These are phyloP conservation scores for Coptotermes formosanus DNA, from an alignment of 1,140 invertebrate species.

Conservation along the genomic window DNA sequence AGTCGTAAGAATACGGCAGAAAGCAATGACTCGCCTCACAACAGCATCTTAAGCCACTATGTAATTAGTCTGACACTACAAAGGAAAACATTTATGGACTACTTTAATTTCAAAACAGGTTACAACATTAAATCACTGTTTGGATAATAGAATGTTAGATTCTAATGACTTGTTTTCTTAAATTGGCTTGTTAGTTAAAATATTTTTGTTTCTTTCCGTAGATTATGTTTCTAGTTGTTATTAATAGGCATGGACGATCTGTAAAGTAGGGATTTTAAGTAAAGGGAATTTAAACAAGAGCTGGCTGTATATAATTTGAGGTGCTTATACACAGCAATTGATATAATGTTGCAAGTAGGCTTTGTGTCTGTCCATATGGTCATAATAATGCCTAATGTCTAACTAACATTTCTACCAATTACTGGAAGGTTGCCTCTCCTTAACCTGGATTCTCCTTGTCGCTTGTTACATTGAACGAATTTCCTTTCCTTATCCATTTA, in stretches of 20 bases:
- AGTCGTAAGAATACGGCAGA: not conserved
- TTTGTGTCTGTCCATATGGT: not conserved
- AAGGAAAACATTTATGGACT: not conserved
- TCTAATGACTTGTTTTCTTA: slow-evolving; percentile 2
- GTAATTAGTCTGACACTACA: not conserved
- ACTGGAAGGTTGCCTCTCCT: not conserved
- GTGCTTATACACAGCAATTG: not conserved
- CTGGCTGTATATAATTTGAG: not conserved
- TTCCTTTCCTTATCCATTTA: not conserved
- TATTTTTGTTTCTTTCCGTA: not conserved
- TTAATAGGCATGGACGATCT: not conserved
- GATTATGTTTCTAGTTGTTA: not conserved
- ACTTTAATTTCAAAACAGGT: not conserved
- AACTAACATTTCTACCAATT: not conserved
- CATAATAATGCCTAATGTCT: not conserved
- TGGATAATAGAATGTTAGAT: not conserved
- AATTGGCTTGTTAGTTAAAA: not conserved
- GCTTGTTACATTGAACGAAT: not conserved
- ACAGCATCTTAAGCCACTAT: not conserved
- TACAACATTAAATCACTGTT: not conserved
- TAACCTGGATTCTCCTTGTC: not conserved
- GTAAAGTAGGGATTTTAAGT: not conserved
- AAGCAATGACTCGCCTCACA: not conserved
- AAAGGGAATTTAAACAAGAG: not conserved
- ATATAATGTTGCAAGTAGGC: not conserved